Base-by-base conservation (phyloP, 2,113 vertebrate species). In the Engraulis encrasicolus region DNA sequence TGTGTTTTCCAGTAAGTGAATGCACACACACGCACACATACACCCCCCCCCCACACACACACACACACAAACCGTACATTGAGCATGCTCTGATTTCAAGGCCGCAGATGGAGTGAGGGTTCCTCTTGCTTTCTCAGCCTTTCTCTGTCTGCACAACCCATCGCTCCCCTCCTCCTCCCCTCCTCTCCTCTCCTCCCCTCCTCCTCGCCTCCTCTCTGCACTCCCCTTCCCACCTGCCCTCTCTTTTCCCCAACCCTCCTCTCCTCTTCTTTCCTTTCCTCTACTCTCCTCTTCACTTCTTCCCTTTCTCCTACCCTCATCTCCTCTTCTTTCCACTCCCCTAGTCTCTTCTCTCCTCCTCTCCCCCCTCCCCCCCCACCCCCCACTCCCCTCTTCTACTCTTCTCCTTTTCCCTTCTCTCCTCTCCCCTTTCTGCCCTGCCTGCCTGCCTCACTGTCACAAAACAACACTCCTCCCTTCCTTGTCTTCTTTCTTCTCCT, bases 11-110 rank as follows among this genome's bases (percentile, higher is more conserved):
- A n/a, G n/a, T n/a, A n/a, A n/a, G n/a, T n/a, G n/a, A n/a, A 88
- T 89, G 90, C 90, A 87, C 80, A 87, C 89, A 91, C 87, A 88
- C 87, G 87, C 90, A 88, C 80, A 81, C 88, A 86, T 80, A 82
- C 85, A 89, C 91, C 91, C 91, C n/a, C n/a, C n/a, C n/a, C n/a
- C n/a, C 90, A 87, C 80, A 87, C 89, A 91, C 87, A 88, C 87
- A 88, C 90, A 88, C 80, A 81, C 88, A 86, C 80, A 82, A 84
- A 89, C 91, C 91, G 91, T 88, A 87, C 87, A 91, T 90, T 90
- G 90, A 89, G 91, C 90, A 91, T 92, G 92, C 92, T 91, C 90
- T 86, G 78, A 83, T 88, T 87, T 88, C 91, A 90, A 91, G 88
- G 92, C 90, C 90, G 84, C 83, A 19, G 54, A 89, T 78, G 87